Percentiles rank a stretch among this genome's conserved stretches.
Evolutionary conservation across 1,140 invertebrate genomes (phyloP).

Genomic region (Drosophila bipectinata): DNA sequence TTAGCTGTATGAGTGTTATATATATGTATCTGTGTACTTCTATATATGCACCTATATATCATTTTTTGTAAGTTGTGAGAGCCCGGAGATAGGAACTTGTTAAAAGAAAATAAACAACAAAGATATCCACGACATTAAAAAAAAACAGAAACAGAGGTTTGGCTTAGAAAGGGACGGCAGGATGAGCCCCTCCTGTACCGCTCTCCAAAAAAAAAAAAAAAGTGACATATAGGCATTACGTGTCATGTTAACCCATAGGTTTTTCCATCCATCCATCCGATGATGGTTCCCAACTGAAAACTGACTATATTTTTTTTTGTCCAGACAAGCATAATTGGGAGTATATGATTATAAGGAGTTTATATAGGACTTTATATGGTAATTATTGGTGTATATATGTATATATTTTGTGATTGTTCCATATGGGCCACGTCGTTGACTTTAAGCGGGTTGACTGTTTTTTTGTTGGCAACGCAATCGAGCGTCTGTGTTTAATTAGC

Average conservation of each 20-base stretch:
- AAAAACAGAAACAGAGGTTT: constrained; percentile 7
- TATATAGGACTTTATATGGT: constrained; percentile 11
- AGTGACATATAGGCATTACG: constrained; percentile 12
- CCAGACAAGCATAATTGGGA: background rate
- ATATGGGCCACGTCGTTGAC: constrained; percentile 76
- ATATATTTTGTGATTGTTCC: constrained; percentile 12
- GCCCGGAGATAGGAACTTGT: constrained; percentile 65
- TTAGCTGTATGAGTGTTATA: background rate
- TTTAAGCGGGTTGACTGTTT: constrained; percentile 53
- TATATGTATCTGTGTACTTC: background rate
- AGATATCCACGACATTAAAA: constrained; percentile 37
- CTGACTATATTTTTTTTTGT: background rate
- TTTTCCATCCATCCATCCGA: background rate
- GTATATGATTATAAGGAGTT: background rate
- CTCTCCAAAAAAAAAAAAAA: background rate
- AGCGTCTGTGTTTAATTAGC: constrained; percentile 82
- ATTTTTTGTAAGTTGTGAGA: constrained; percentile 23
- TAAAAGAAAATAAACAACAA: constrained; percentile 64
- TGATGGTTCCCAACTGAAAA: constrained; percentile 2
- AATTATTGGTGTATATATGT: constrained; percentile 4
- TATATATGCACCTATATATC: background rate
- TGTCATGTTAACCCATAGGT: constrained; percentile 11
- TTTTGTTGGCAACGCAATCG: constrained; percentile 54
- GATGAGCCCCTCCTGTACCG: constrained; percentile 1
- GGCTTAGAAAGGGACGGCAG: constrained; percentile 29